Percentiles rank a stretch among this genome's conserved stretches.
These are phyloP conservation scores for Pachyuromys duprasi DNA, from an alignment of 2,797 vertebrate genomes.

Conservation along the genomic window DNA sequence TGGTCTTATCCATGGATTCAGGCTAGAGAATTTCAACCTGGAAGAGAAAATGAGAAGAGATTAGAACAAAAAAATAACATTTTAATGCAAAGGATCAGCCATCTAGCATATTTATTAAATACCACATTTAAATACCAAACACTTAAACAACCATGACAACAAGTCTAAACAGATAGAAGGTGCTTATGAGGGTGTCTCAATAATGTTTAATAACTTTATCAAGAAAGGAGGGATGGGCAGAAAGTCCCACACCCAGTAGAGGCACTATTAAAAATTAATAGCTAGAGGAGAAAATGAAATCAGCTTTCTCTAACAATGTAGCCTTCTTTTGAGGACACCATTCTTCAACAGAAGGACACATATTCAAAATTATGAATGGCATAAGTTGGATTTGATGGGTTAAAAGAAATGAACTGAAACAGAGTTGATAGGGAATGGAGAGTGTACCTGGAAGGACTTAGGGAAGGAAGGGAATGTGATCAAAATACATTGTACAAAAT, in stretches of 20 bases:
- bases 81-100: not conserved
- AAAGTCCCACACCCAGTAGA: not conserved
- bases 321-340: not conserved
- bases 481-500: not conserved
- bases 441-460: not conserved
- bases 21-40: not conserved
- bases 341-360: not conserved
- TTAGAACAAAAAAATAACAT: not conserved
- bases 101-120: not conserved
- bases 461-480: not conserved
- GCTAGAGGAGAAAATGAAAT: not conserved
- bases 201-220: not conserved
- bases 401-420: not conserved
- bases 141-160: not conserved
- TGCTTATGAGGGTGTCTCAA: not conserved
- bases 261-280: not conserved
- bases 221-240: not conserved
- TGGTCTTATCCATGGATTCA: constrained; percentile 69
- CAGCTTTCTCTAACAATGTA: not conserved
- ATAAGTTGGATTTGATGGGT: not conserved
- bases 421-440: too few species aligned
- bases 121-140: not conserved
- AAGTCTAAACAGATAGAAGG: not conserved
- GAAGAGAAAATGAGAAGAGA: not conserved
- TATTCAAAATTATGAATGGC: not conserved